A percentile compares a stretch with the other conserved stretches of the same genome.
These are phyloP conservation scores for Acestrorhynchus altus DNA, from an alignment of 2,797 vertebrate species.

Conservation along the genomic window DNA sequence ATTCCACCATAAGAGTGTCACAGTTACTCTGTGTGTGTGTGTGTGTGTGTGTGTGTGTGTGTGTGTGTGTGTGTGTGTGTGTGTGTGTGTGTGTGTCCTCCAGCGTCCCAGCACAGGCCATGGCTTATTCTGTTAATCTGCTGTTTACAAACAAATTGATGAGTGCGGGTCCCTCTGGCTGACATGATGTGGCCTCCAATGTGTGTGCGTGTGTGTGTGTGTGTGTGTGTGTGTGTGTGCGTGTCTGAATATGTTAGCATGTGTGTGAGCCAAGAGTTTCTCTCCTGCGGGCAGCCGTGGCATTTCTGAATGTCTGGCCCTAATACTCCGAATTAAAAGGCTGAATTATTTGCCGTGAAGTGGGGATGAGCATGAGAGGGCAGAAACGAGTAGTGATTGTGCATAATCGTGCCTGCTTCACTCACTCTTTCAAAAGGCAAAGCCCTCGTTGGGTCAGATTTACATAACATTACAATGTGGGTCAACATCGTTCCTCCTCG, in stretches of 20 bases:
- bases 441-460: conserved; percentile 78
- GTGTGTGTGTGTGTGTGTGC: conserved; percentile 26
- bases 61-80: too few relatives aligned
- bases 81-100: conserved; percentile 19
- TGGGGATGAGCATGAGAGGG: conserved; percentile 61
- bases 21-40: too few relatives aligned
- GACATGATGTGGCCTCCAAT: conserved; percentile 72
- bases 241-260: conserved; percentile 6
- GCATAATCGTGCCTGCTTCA: conserved; percentile 70
- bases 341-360: conserved; percentile 75
- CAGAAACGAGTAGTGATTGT: conserved; percentile 69
- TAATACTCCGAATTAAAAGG: conserved; percentile 72
- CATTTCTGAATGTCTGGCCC: conserved; percentile 72
- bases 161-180: conserved; percentile 76
- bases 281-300: conserved; percentile 63
- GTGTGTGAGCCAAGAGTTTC: conserved; percentile 53
- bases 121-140: conserved; percentile 78
- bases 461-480: conserved; percentile 80
- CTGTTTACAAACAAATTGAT: conserved; percentile 83
- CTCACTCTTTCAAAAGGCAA: conserved; percentile 63
- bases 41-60: too few relatives aligned
- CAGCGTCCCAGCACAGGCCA: conserved; percentile 61
- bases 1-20: too few relatives aligned
- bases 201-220: conserved; percentile 28
- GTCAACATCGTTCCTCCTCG: conserved; percentile 60